These are phyloP conservation scores for Gnathonemus echidnorhynchus DNA, from an alignment of 2,113 vertebrate genomes.

Conservation along the genomic window DNA sequence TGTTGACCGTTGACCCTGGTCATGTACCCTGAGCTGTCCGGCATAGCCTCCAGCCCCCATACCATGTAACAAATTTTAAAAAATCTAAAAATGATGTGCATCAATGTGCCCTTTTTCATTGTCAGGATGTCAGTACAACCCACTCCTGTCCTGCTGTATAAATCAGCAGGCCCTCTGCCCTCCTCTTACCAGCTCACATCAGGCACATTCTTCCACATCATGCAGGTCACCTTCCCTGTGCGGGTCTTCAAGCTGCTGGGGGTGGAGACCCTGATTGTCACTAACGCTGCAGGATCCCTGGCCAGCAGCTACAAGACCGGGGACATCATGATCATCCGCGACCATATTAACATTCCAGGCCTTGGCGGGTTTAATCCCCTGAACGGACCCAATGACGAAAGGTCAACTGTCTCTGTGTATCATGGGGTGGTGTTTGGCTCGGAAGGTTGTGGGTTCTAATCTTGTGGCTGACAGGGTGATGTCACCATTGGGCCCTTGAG, in stretches of 20 bases:
- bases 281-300: conserved; percentile 70
- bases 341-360: conserved; percentile 70
- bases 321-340: conserved; percentile 73
- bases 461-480: background rate
- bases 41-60: background rate
- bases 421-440: background rate
- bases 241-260: conserved; percentile 69
- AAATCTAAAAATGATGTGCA: background rate
- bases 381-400: conserved; percentile 65
- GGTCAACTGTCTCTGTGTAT: conserved; percentile 40
- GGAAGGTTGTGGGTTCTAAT: background rate
- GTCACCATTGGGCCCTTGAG: background rate
- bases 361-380: conserved; percentile 64
- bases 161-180: background rate
- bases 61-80: background rate
- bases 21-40: background rate
- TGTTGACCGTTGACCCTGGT: background rate
- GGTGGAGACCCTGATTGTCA: conserved; percentile 68
- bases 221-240: conserved; percentile 66
- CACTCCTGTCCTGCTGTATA: background rate
- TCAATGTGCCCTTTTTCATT: background rate
- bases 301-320: conserved; percentile 59
- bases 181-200: background rate
- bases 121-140: background rate
- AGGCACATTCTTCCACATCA: background rate